Percentiles rank a stretch among this genome's conserved stretches.
Conservation (phyloP, 2,888 invertebrate species). For the Artemia sinica region DNA sequence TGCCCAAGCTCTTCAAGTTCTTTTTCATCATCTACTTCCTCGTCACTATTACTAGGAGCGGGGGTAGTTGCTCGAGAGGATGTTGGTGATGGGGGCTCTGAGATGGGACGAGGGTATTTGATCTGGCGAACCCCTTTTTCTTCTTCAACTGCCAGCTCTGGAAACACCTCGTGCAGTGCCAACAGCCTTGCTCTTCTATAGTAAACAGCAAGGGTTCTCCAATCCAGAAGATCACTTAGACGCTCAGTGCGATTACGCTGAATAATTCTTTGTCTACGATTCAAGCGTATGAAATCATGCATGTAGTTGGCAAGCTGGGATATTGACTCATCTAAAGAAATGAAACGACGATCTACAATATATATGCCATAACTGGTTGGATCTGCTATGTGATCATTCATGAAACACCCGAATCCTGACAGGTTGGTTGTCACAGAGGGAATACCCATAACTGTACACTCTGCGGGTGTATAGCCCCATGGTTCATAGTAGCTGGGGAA, state of each 20-base stretch:
- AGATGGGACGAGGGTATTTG: constrained; percentile 69
- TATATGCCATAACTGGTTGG: constrained; percentile 97
- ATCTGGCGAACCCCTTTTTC: constrained; percentile 45
- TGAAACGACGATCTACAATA: constrained; percentile 82
- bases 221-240: constrained; percentile 86
- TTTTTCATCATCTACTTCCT: constrained; percentile 63
- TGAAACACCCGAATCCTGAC: constrained; percentile 94
- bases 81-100: constrained; percentile 74
- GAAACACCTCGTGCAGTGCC: constrained; percentile 69
- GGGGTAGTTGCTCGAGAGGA: constrained; percentile 71
- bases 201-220: constrained; percentile 94
- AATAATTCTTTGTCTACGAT: constrained; percentile 86
- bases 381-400: constrained; percentile 92
- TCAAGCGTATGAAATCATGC: constrained; percentile 77
- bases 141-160: constrained; percentile 55
- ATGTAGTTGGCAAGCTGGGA: constrained; percentile 77
- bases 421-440: constrained; percentile 94
- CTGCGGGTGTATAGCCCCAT: constrained; percentile 99
- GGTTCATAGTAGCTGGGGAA: constrained; percentile 99
- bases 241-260: constrained; percentile 94
- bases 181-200: constrained; percentile 83
- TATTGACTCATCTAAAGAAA: constrained; percentile 72
- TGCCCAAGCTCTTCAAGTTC: constrained; percentile 34
- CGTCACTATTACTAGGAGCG: constrained; percentile 67
- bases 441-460: constrained; percentile 99